Evolutionary conservation across 2,888 invertebrate species (phyloP), one percentile per base, ranked within the genome.

Genomic region (Clivina fossor): DNA sequence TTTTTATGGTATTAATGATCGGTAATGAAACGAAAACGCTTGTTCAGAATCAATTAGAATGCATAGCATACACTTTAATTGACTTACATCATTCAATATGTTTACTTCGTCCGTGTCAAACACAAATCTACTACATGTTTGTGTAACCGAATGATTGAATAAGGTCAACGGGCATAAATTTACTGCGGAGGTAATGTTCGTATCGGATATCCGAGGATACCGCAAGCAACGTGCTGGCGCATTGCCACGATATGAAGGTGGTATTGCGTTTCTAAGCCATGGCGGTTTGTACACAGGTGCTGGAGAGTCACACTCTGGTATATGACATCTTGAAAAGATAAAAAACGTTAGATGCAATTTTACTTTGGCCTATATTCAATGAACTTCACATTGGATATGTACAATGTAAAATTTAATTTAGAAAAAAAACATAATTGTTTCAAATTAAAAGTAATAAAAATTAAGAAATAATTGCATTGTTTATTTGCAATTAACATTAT

Each of bases 221-320:
- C 61, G 50, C 37, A 50, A 55, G 55, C 71, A 72, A 63, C 67
- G 38, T 40, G 54, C 60, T n/a, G 68, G 68, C 20, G 56, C 56
- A 11, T 62, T 57, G 19, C 57, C 48, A 33, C 66, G 60, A 63
- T n/a, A n/a, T n/a, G 62, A 59, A 48, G 62, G 70, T 3, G 74
- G 74, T n/a, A 74, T 65, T 0, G 72, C 72, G 56, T 68, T 65
- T 7, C 48, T 32, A 22, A 74, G 37, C 74, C 74, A 75, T 4
- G 60, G 40, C 3, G 71, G 65, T 13, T 68, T 59, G 48, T 60
- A 69, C 22, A 59, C 51, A 5, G 69, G 59, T n/a, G 50, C 37
- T n/a, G 54, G 26, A 4, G 46, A 40, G 50, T 74, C 73, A 51
- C 74, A 74, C 48, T 64, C 68, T n/a, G 71, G 70, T 26, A 74